These are phyloP conservation scores for Diachasmimorpha longicaudata DNA, from an alignment of 1,140 invertebrate genomes.

Conservation along the genomic window DNA sequence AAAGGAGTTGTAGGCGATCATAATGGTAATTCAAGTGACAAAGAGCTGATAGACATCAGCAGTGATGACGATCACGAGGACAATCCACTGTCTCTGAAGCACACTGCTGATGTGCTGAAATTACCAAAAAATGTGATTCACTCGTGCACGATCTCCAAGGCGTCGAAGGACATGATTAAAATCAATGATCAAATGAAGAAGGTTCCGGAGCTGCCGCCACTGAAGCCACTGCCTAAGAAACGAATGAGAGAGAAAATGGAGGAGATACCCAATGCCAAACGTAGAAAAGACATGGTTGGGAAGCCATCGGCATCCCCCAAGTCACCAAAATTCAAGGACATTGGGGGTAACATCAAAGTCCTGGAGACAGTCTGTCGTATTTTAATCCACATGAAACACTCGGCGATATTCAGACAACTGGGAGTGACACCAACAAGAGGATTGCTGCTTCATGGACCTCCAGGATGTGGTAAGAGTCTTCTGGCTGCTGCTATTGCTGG, in stretches of 20 bases:
- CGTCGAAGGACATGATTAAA: neutral
- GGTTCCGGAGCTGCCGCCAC: neutral
- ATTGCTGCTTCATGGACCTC: constrained; percentile 88
- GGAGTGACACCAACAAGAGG: constrained; percentile 84
- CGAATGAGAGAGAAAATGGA: neutral
- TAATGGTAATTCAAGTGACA: constrained; percentile 59
- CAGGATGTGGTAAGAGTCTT: constrained; percentile 92
- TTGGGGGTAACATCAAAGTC: constrained; percentile 77
- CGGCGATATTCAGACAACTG: constrained; percentile 79
- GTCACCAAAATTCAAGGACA: constrained; percentile 72
- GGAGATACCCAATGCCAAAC: constrained; percentile 21
- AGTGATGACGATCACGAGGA: constrained; percentile 56
- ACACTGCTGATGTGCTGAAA: neutral
- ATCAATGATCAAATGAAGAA: constrained; percentile 23
- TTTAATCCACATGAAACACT: constrained; percentile 82
- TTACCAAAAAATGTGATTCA: neutral
- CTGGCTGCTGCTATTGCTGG: constrained; percentile 93
- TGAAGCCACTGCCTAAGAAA: neutral
- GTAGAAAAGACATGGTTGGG: constrained; percentile 38
- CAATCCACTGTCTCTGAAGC: constrained; percentile 8
- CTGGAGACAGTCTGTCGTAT: constrained; percentile 81
- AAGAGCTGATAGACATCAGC: constrained; percentile 63
- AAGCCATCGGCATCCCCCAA: constrained; percentile 32
- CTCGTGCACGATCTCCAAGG: neutral
- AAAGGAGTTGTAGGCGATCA: constrained; percentile 38